Evolutionary conservation across 2,113 vertebrate species (phyloP).

Genomic region (Gila orcuttii): DNA sequence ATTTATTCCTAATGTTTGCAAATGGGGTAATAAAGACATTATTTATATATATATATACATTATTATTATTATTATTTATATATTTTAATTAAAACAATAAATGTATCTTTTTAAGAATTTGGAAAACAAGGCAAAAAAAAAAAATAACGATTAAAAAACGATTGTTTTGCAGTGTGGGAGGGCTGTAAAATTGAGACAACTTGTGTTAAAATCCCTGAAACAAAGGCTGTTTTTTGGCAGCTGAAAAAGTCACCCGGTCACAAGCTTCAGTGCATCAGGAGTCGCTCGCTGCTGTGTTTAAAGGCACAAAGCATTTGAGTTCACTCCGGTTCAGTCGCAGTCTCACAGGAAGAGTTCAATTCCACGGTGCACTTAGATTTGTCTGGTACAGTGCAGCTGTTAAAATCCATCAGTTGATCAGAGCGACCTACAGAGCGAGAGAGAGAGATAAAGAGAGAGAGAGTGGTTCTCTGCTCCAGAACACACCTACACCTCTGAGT

Average conservation of each 20-base stretch:
- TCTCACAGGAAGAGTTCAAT: constrained; percentile 35
- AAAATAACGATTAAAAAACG: not conserved
- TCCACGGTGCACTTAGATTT: constrained; percentile 35
- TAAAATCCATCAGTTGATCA: constrained; percentile 53
- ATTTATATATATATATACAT: not conserved
- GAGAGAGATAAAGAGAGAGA: constrained; percentile 32
- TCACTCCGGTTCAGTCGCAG: constrained; percentile 22
- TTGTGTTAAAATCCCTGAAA: not conserved
- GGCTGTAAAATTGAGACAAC: not conserved
- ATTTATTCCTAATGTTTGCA: not conserved
- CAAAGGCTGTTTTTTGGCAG: constrained; percentile 1
- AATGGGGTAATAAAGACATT: not conserved
- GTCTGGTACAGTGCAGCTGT: constrained; percentile 36
- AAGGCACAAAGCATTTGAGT: not conserved
- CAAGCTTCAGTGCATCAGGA: not conserved
- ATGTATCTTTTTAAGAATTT: not conserved
- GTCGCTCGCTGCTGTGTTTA: not conserved
- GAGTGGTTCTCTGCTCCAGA: constrained; percentile 48
- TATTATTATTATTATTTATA: not conserved
- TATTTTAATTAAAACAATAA: too few species aligned
- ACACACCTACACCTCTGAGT: constrained; percentile 64
- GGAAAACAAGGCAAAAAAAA: not conserved
- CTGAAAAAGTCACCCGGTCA: not conserved
- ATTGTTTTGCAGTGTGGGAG: not conserved
- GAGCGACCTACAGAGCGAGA: constrained; percentile 31